Evolutionary conservation across 2,888 invertebrate species (phyloP).

Genomic region (Octonoba sinensis): DNA sequence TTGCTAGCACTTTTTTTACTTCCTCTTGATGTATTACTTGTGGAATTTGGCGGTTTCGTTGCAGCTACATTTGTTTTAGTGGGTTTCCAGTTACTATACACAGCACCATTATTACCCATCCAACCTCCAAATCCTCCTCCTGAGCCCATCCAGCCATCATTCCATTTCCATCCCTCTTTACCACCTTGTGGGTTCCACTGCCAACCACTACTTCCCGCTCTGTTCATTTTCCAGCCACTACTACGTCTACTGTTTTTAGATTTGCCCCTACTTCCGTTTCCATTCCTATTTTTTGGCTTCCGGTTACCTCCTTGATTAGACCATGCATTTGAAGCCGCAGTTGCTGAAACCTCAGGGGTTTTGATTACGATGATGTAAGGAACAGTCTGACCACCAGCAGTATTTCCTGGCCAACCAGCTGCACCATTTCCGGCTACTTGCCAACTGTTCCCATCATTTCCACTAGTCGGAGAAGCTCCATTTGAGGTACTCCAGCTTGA

Average conservation of each 20-base stretch:
- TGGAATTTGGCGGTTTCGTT: constrained; percentile 15
- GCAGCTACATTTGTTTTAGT: constrained; percentile 24
- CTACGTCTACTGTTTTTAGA: constrained; percentile 21
- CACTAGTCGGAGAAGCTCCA: background rate
- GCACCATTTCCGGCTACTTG: constrained; percentile 13
- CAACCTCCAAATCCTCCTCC: constrained; percentile 53
- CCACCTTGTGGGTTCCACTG: constrained; percentile 58
- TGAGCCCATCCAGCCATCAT: constrained; percentile 58
- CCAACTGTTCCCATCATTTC: background rate
- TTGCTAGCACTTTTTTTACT: constrained; percentile 40
- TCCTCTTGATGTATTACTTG: constrained; percentile 1
- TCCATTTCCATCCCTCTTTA: constrained; percentile 50
- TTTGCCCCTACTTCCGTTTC: constrained; percentile 15
- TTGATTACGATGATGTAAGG: constrained; percentile 58
- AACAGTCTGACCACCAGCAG: constrained; percentile 30
- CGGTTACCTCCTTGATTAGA: background rate
- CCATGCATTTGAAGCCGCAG: constrained; percentile 23
- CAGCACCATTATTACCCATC: constrained; percentile 35
- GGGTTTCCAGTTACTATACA: constrained; percentile 49
- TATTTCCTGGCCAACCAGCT: constrained; percentile 17
- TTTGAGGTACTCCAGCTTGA: constrained; percentile 17
- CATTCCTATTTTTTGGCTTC: background rate
- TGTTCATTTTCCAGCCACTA: constrained; percentile 45
- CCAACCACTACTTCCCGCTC: constrained; percentile 58
- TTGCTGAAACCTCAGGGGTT: constrained; percentile 23